A percentile compares a stretch with the other conserved stretches of the same genome.
phyloP scores from a whole-genome alignment of 1,140 invertebrate species.

The Mizuhopecten yessoensis region DNA sequence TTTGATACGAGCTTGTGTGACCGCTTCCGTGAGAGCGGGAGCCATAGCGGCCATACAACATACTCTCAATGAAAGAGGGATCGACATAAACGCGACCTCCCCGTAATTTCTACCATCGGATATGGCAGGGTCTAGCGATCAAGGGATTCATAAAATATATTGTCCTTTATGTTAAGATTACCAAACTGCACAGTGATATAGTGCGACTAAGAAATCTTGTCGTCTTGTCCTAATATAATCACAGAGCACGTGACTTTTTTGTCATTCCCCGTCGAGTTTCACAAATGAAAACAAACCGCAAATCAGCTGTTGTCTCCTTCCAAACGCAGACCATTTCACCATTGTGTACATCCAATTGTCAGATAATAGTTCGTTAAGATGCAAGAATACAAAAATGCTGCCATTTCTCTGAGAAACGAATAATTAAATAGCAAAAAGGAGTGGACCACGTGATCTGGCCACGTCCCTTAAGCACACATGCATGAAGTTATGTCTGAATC shows the following conservation, averaged over 20 bases:
- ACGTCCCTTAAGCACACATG: slow-evolving; percentile 69
- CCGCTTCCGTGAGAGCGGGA: slow-evolving; percentile 80
- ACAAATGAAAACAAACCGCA: slow-evolving; percentile 50
- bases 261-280: neutral
- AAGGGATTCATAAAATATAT: slow-evolving; percentile 6
- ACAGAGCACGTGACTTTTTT: slow-evolving; percentile 51
- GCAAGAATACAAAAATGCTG: neutral
- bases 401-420: slow-evolving; percentile 30
- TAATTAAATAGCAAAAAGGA: slow-evolving; percentile 46
- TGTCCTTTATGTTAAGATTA: neutral
- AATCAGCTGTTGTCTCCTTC: slow-evolving; percentile 29
- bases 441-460: slow-evolving; percentile 70
- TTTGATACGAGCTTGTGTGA: slow-evolving; percentile 74
- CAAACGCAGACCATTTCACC: neutral
- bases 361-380: slow-evolving; percentile 3
- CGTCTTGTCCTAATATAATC: slow-evolving; percentile 46
- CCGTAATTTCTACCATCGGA: slow-evolving; percentile 33
- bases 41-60: slow-evolving; percentile 82
- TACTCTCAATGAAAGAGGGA: slow-evolving; percentile 79
- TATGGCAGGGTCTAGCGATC: neutral
- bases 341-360: neutral
- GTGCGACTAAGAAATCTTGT: neutral
- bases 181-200: neutral
- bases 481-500: slow-evolving; percentile 59
- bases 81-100: slow-evolving; percentile 68